Conservation (phyloP, 2,113 vertebrate genomes). For the Spilogale gracilis region DNA sequence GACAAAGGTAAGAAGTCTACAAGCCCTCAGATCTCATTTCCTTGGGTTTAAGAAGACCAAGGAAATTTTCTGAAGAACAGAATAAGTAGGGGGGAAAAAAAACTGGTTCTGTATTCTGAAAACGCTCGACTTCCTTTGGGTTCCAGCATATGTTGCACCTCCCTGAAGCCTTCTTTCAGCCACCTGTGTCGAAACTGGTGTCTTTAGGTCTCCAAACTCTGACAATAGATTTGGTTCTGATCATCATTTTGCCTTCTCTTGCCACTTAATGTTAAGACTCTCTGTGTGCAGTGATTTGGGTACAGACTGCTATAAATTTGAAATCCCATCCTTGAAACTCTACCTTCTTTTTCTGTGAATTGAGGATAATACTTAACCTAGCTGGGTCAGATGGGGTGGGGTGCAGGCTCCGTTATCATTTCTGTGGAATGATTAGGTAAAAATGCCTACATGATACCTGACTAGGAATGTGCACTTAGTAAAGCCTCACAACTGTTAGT, state of each 20-base stretch:
- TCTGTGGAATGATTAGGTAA: not conserved
- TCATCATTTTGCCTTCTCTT: not conserved
- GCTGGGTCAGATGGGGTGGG: fast-evolving
- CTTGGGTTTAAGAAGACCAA: not conserved
- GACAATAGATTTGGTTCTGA: not conserved
- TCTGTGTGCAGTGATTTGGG: not conserved
- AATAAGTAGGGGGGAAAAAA: not conserved
- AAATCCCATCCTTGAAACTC: not conserved
- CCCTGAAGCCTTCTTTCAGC: not conserved
- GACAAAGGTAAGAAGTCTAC: conserved; percentile 39
- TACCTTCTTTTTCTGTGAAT: not conserved
- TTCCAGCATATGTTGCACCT: not conserved
- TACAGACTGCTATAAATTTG: not conserved
- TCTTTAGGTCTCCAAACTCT: not conserved
- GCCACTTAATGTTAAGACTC: not conserved
- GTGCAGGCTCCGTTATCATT: not conserved
- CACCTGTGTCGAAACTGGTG: not conserved
- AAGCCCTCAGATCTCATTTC: not conserved
- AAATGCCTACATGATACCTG: not conserved
- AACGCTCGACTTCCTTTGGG: not conserved
- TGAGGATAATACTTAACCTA: not conserved
- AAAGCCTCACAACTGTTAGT: not conserved
- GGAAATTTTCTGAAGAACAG: not conserved
- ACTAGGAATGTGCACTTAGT: not conserved
- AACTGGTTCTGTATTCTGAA: not conserved